phyloP scores from a whole-genome alignment of 92 coral and sea anemone genomes.

The Phenganax subtilis region DNA sequence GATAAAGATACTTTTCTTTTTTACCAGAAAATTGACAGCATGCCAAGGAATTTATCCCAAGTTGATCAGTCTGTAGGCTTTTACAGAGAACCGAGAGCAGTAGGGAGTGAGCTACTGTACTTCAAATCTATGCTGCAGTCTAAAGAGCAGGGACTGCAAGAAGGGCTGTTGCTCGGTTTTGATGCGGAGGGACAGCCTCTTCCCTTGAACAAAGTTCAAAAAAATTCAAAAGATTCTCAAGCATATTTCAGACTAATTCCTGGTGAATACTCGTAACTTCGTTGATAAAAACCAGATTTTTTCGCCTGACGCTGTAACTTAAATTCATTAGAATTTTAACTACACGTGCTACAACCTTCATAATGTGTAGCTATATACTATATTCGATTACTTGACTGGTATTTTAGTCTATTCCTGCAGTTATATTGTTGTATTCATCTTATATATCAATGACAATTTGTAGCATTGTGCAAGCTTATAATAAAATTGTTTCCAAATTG shows the following conservation, averaged over 20 bases:
- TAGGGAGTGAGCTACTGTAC: neutral
- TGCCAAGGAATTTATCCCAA: neutral
- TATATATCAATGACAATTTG: too few relatives aligned
- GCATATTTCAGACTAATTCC: slow-evolving; percentile 9
- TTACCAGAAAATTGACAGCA: neutral
- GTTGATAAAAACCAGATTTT: neutral
- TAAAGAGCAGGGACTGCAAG: neutral
- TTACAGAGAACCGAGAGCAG: slow-evolving; percentile 1
- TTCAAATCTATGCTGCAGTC: neutral
- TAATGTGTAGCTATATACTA: too few relatives aligned
- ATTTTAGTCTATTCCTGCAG: too few relatives aligned
- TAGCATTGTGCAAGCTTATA: too few relatives aligned
- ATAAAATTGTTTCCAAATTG: too few relatives aligned
- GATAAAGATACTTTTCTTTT: neutral
- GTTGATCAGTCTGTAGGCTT: neutral
- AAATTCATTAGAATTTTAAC: too few relatives aligned
- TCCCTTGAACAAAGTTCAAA: neutral
- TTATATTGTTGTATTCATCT: too few relatives aligned
- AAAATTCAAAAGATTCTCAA: neutral
- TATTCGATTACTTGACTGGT: too few relatives aligned
- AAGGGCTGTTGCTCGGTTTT: slow-evolving; percentile 6
- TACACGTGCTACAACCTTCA: too few relatives aligned
- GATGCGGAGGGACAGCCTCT: slow-evolving; percentile 8
- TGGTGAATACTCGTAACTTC: neutral
- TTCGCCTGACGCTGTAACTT: neutral